Percentiles rank a stretch among this genome's conserved stretches.
Evolutionary conservation across 2,797 vertebrate genomes (phyloP).

Genomic region (Gastrophryne carolinensis): DNA sequence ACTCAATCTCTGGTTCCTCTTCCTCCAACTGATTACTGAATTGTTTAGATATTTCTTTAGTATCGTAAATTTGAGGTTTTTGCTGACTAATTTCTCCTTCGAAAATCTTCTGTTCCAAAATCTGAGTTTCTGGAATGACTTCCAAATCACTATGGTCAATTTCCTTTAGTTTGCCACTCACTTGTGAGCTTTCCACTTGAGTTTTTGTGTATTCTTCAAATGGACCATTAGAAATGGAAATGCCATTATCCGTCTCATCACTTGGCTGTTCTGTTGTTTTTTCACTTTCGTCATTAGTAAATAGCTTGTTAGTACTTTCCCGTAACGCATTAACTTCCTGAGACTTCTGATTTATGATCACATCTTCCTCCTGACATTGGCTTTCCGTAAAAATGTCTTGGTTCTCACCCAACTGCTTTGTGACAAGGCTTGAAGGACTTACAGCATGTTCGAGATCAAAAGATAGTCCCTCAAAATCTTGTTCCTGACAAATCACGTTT

Average conservation of each 20-base stretch:
- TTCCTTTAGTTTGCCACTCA: too few relatives aligned
- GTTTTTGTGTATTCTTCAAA: neutral
- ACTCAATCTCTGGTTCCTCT: neutral
- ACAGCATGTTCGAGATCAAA: neutral
- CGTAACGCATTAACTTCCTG: neutral
- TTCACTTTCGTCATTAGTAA: conserved; percentile 5
- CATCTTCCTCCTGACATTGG: neutral
- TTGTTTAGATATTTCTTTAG: conserved; percentile 1
- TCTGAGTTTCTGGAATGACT: too few relatives aligned
- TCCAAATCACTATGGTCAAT: too few relatives aligned
- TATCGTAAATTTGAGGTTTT: neutral
- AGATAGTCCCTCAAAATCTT: neutral
- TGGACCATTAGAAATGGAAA: neutral
- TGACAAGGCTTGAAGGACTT: neutral
- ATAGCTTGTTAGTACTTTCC: neutral
- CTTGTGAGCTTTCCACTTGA: neutral
- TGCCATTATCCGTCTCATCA: neutral
- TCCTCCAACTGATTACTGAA: neutral
- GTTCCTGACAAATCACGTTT: neutral
- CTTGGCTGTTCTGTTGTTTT: too few relatives aligned
- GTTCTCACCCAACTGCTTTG: neutral
- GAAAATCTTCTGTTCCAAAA: neutral
- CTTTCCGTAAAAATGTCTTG: neutral
- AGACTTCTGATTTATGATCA: neutral
- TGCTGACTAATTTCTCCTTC: neutral